These are phyloP conservation scores for Ataeniobius toweri DNA, from an alignment of 2,797 vertebrate genomes.

Conservation along the genomic window DNA sequence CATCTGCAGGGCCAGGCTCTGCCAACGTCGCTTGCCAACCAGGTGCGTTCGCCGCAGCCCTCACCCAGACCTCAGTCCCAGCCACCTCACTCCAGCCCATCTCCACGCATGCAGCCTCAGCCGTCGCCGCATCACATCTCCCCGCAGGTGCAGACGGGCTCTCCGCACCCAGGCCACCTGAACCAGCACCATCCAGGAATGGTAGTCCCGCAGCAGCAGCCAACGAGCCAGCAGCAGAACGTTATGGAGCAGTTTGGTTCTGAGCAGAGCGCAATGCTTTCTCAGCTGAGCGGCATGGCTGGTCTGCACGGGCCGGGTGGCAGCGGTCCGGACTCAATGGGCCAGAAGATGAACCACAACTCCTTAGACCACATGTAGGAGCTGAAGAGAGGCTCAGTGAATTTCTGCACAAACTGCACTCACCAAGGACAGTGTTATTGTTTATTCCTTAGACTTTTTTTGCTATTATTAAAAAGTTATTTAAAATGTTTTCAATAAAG, in stretches of 20 bases:
- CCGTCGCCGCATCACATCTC: conserved; percentile 96
- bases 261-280: conserved; percentile 94
- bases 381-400: conserved; percentile 50
- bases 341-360: conserved; percentile 92
- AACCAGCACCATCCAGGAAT: conserved; percentile 83
- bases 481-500: conserved; percentile 92
- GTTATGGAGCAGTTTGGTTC: conserved; percentile 94
- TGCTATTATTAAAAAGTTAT: conserved; percentile 86
- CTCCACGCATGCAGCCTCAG: conserved; percentile 95
- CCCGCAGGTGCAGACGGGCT: conserved; percentile 95
- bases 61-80: conserved; percentile 96
- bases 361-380: conserved; percentile 94
- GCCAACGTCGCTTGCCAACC: conserved; percentile 89
- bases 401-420: conserved; percentile 82
- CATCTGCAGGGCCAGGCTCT: conserved; percentile 91
- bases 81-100: conserved; percentile 96
- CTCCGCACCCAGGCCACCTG: conserved; percentile 89
- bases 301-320: conserved; percentile 89
- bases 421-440: conserved; percentile 80
- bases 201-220: conserved; percentile 78
- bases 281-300: conserved; percentile 93
- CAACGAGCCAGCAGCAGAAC: conserved; percentile 84
- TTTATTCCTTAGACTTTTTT: conserved; percentile 75
- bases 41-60: conserved; percentile 97
- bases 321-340: conserved; percentile 89